Evolutionary conservation across 1,140 invertebrate species (phyloP).

Genomic region (Prorops nasuta): DNA sequence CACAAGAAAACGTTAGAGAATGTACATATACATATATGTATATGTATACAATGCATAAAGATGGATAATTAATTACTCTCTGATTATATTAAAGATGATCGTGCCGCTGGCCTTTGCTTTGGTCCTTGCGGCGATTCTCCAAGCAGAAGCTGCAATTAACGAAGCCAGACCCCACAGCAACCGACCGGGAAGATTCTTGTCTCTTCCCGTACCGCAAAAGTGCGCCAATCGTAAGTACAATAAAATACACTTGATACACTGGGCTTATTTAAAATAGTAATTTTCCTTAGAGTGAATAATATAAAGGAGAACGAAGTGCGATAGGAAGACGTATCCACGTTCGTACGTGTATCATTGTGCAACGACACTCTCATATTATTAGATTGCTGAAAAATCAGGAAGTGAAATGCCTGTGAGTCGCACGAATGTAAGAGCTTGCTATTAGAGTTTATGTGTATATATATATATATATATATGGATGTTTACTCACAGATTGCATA

Average conservation of each 20-base stretch:
- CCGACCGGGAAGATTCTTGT: slow-evolving; percentile 71
- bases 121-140: slow-evolving; percentile 36
- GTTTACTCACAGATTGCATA: too few relatives aligned
- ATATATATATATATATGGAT: too few relatives aligned
- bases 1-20: not conserved
- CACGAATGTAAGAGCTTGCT: not conserved
- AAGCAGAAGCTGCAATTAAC: slow-evolving; percentile 48
- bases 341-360: not conserved
- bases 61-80: too few relatives aligned
- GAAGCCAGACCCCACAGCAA: slow-evolving; percentile 53
- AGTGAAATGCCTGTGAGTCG: not conserved
- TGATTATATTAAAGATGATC: too few relatives aligned
- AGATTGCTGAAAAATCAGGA: not conserved
- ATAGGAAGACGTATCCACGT: not conserved
- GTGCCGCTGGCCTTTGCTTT: slow-evolving; percentile 41
- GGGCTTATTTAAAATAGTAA: too few relatives aligned
- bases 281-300: slow-evolving; percentile 1
- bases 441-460: too few relatives aligned
- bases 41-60: too few relatives aligned
- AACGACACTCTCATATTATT: not conserved
- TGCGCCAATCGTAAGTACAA: slow-evolving; percentile 80
- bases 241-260: not conserved
- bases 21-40: too few relatives aligned
- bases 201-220: slow-evolving; percentile 75
- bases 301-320: slow-evolving; percentile 9